Base-by-base conservation (phyloP, 2,888 invertebrate genomes). In the Spatulosminthurus flaviceps region DNA sequence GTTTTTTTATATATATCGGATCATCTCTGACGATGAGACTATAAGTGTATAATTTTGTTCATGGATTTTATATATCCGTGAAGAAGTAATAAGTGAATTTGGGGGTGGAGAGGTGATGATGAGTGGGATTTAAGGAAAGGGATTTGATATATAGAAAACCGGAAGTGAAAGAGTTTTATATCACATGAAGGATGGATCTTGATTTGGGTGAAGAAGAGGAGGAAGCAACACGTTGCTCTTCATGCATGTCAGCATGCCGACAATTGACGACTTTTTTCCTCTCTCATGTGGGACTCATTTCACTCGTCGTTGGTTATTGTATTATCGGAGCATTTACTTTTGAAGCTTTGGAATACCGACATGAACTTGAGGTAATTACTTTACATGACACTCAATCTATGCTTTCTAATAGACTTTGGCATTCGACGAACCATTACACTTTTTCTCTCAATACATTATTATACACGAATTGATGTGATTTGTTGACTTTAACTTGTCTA, bases 221-320 rank as follows among this genome's bases (percentile, higher is more conserved):
- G 22, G 79, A 81, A 61, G 78, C 81, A 61, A 80, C 78, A 34
- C 79, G 81, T 73, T 85, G 85, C 79, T 61, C 79, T 0, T 77
- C 76, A 60, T 85, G 84, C 73, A 78, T 84, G 72, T 75, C 79
- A 60, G 74, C 80, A 19, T 84, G 82, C 43, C 78, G 82, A 69
- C 76, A 93, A 88, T 91, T 94, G 71, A 91, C 93, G 87, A 93
- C 94, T 76, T 95, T 95, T 88, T 90, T 96, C 85, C 93, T 96
- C 87, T 94, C 95, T 0, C 96, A 96, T 89, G 93, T 95, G 86
- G 93, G 94, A 86, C 91, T 96, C 86, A 92, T 96, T 86, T 92
- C 94, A 80, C 89, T 95, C 87, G 96, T 96, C 85, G 94, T 96
- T 82, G 93, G 94, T 26, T 96, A 96, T 89, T 95, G 95, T 89